A percentile compares a stretch with the other conserved stretches of the same genome.
Evolutionary conservation across 2,797 vertebrate genomes (phyloP).

Genomic region (Buphagus erythrorhynchus): DNA sequence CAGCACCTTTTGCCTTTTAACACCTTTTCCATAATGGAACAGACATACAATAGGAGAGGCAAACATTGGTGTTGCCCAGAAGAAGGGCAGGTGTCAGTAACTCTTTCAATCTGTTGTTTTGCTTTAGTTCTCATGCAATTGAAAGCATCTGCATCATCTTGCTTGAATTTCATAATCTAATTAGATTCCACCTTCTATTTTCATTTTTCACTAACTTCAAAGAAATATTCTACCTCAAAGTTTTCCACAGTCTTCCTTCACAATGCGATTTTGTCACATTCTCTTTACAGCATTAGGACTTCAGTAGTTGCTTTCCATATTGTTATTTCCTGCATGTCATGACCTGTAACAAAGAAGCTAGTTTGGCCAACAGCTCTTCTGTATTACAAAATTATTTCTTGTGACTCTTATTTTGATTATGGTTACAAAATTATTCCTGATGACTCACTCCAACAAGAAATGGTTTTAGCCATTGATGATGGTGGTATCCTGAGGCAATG

Average conservation of each 20-base stretch:
- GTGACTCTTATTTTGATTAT: neutral
- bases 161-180: neutral
- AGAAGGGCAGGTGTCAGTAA: neutral
- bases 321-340: neutral
- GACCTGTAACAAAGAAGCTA: neutral
- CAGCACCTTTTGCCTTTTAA: neutral
- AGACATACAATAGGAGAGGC: neutral
- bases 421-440: neutral
- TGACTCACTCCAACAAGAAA: neutral
- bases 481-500: neutral
- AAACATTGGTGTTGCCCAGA: accelerated
- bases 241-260: neutral
- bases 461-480: neutral
- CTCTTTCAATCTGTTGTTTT: neutral
- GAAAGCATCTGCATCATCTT: neutral
- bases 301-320: neutral
- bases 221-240: neutral
- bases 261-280: neutral
- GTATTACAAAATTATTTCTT: neutral
- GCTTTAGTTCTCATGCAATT: neutral
- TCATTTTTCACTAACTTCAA: neutral
- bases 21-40: neutral
- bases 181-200: neutral
- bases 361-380: neutral
- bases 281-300: neutral